phyloP scores from a whole-genome alignment of 2,888 invertebrate genomes.

The Eupelmus urozonus region DNA sequence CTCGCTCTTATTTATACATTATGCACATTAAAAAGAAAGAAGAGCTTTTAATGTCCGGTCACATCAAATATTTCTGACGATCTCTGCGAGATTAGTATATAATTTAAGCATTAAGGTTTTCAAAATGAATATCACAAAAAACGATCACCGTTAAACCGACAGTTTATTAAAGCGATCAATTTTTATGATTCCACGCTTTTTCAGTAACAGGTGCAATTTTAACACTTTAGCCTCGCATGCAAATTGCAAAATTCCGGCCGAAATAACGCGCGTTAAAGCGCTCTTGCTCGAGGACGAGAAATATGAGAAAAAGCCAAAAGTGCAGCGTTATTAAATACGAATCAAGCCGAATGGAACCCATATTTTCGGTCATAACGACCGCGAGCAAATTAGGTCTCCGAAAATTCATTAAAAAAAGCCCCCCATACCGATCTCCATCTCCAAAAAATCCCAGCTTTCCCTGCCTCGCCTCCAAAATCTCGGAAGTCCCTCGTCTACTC shows the following conservation, averaged over 20 bases:
- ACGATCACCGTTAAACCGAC: neutral
- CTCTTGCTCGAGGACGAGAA: neutral
- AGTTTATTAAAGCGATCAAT: neutral
- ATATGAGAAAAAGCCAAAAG: neutral
- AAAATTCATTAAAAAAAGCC: neutral
- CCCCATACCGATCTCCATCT: neutral
- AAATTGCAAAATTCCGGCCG: conserved; percentile 22
- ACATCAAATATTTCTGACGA: too few species aligned
- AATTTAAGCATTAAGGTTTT: neutral
- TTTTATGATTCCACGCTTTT: conserved; percentile 2
- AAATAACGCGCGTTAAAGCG: conserved; percentile 25
- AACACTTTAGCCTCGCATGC: conserved; percentile 30
- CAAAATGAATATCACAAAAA: neutral
- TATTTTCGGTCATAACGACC: neutral
- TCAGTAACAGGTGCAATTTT: conserved; percentile 20
- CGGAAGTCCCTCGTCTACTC: neutral
- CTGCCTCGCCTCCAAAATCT: neutral
- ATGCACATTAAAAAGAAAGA: too few species aligned
- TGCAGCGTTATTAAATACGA: conserved; percentile 20
- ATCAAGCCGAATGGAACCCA: conserved; percentile 9
- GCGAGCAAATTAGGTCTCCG: neutral
- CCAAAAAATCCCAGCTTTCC: too few species aligned
- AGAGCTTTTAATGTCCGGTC: too few species aligned
- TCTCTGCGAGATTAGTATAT: too few species aligned
- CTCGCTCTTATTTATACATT: too few species aligned